Evolutionary conservation across 2,888 invertebrate genomes (phyloP).

Genomic region (Lasioglossum malachurum): DNA sequence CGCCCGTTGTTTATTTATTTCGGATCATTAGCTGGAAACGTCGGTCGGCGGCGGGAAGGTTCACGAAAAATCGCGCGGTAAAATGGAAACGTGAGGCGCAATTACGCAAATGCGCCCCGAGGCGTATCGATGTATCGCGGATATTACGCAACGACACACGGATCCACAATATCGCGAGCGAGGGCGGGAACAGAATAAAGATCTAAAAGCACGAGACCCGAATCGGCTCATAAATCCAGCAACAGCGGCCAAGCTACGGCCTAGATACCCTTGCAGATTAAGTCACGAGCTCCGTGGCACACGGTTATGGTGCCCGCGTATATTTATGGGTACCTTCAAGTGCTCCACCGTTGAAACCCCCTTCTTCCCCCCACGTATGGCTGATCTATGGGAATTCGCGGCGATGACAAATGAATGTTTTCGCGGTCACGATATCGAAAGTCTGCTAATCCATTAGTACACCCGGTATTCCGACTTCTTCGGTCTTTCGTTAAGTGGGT

Average conservation of each 20-base stretch:
- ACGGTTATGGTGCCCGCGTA: constrained; percentile 49
- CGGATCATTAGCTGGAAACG: constrained; percentile 16
- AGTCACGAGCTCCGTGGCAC: constrained; percentile 70
- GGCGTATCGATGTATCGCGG: constrained; percentile 41
- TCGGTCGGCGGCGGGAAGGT: background rate
- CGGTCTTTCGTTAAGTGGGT: background rate
- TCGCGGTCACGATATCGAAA: constrained; percentile 35
- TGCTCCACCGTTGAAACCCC: constrained; percentile 57
- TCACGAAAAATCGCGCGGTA: constrained; percentile 34
- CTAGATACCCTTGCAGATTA: constrained; percentile 73
- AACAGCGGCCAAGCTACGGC: constrained; percentile 57
- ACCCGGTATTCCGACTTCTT: background rate
- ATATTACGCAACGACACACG: constrained; percentile 51
- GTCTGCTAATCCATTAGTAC: background rate
- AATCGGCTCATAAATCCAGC: constrained; percentile 68
- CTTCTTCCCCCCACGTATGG: constrained; percentile 35
- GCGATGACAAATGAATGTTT: constrained; percentile 66
- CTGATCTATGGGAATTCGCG: constrained; percentile 72
- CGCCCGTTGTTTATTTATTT: constrained; percentile 37
- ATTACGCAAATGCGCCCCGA: constrained; percentile 63
- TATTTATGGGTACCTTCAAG: constrained; percentile 75
- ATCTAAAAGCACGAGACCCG: constrained; percentile 57
- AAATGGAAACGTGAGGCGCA: constrained; percentile 49
- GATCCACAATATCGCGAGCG: constrained; percentile 19
- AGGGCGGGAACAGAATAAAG: constrained; percentile 31